These are phyloP conservation scores for Eumacrocentrus americanus DNA, from an alignment of 2,888 invertebrate species.

Conservation along the genomic window DNA sequence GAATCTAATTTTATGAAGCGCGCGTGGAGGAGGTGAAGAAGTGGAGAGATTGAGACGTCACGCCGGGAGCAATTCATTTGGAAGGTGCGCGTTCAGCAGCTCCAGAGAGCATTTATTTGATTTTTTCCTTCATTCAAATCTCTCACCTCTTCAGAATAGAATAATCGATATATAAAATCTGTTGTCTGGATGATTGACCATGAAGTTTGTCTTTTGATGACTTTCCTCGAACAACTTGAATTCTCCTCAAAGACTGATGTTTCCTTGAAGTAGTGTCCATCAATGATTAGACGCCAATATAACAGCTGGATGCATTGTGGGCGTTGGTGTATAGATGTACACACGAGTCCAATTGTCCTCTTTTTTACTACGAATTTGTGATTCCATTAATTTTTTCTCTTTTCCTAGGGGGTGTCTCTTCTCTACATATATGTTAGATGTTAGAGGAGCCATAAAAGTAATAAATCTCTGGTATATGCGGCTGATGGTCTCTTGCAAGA, in stretches of 20 bases:
- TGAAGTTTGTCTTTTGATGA: slow-evolving; percentile 10
- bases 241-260: background rate
- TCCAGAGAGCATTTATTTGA: slow-evolving; percentile 21
- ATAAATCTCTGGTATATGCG: slow-evolving; percentile 33
- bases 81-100: slow-evolving; percentile 32
- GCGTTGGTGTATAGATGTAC: no score
- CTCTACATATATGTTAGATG: no score
- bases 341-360: no score
- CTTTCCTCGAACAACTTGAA: background rate
- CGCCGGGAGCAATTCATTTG: slow-evolving; percentile 52
- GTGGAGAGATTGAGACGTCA: slow-evolving; percentile 40
- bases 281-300: no score
- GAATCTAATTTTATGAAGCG: slow-evolving; percentile 52
- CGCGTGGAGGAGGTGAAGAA: slow-evolving; percentile 24
- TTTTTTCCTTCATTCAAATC: slow-evolving; percentile 34
- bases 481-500: no score
- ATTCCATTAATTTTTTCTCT: no score
- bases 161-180: slow-evolving; percentile 28
- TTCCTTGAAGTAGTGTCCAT: background rate
- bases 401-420: no score
- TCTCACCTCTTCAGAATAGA: slow-evolving; percentile 24
- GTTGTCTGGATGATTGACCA: slow-evolving; percentile 23
- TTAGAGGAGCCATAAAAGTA: background rate
- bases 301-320: no score
- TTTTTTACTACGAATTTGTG: no score